Base-by-base conservation (phyloP, 2,113 vertebrate species). In the Salvelinus sp. region DNA sequence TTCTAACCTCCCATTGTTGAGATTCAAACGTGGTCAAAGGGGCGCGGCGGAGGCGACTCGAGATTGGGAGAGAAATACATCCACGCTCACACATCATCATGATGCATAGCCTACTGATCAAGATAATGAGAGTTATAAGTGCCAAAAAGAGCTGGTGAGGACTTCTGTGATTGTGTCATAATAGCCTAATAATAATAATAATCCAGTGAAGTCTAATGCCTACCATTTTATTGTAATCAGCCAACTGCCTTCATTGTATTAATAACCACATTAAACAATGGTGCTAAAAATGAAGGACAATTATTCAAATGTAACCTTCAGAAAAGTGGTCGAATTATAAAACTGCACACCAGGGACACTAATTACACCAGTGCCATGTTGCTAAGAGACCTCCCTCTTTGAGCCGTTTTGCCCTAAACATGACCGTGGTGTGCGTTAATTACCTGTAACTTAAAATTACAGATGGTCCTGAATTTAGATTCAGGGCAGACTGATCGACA, bases 21-120 rank as follows among this genome's bases (percentile, higher is more conserved):
- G 89, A 90, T 83, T 83, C 87, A 84, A 86, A 84, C 92, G 90
- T 91, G 91, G 90, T 92, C 91, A 91, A 89, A 92, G 91, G 92
- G 92, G 91, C 88, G 88, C 86, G 88, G 89, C 86, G 84, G 87
- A 86, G 83, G 87, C 85, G 85, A 89, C 82, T 85, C 82, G 2
- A 81, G 82, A 82, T 82, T 70, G 70, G 71, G 87, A 80, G 48
- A 57, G n/a, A 58, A 76, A 22, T 30, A 57, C 68, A 72, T 69
- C 72, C 38, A 73, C 72, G 62, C 71, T 47, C 77, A 22, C 79
- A 74, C 73, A 74, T 38, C 79, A 18, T 6, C 70, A 18, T 74
- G 78, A 85, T 87, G 83, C 81, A 76, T 81, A 44, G 38, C 38
- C 38, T 44, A 50, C 82, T 69, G 82, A 83, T 86, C 79, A 66